A percentile compares a stretch with the other conserved stretches of the same genome.
These are phyloP conservation scores for Bombus breviceps DNA, from an alignment of 1,140 invertebrate species.

Conservation along the genomic window DNA sequence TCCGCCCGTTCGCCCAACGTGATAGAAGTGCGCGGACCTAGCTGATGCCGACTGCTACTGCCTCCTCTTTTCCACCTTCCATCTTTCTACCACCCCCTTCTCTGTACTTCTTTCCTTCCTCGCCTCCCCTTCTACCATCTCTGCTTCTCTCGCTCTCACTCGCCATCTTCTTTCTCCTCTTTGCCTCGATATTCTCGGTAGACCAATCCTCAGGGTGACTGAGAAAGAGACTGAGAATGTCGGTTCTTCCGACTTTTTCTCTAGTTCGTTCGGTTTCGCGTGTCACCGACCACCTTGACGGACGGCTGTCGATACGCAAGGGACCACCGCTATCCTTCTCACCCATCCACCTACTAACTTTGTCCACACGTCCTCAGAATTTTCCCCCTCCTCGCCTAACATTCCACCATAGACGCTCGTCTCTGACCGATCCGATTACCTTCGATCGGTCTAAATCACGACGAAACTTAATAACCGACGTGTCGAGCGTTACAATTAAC, in stretches of 20 bases:
- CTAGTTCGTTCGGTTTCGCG: constrained; percentile 56
- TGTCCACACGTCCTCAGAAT: constrained; percentile 35
- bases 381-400: neutral
- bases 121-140: neutral
- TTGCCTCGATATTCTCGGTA: constrained; percentile 42
- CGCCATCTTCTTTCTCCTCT: constrained; percentile 9
- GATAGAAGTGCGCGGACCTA: constrained; percentile 79
- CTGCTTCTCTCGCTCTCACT: constrained; percentile 33
- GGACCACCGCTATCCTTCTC: constrained; percentile 45
- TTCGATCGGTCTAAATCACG: too few relatives aligned
- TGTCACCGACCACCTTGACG: constrained; percentile 67
- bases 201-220: constrained; percentile 69
- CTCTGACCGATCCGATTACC: neutral
- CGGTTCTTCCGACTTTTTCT: constrained; percentile 67
- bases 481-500: too few relatives aligned
- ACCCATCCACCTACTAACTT: constrained; percentile 31
- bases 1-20: constrained; percentile 82
- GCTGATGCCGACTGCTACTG: constrained; percentile 71
- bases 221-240: constrained; percentile 59
- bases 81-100: constrained; percentile 50
- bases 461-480: too few relatives aligned
- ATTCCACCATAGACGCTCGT: neutral
- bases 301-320: constrained; percentile 72
- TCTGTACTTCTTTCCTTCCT: constrained; percentile 9
- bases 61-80: constrained; percentile 58